Evolutionary conservation across 1,140 invertebrate genomes (phyloP), one percentile per base, ranked within the genome.

Genomic region (Ctenoplectra terminalis): DNA sequence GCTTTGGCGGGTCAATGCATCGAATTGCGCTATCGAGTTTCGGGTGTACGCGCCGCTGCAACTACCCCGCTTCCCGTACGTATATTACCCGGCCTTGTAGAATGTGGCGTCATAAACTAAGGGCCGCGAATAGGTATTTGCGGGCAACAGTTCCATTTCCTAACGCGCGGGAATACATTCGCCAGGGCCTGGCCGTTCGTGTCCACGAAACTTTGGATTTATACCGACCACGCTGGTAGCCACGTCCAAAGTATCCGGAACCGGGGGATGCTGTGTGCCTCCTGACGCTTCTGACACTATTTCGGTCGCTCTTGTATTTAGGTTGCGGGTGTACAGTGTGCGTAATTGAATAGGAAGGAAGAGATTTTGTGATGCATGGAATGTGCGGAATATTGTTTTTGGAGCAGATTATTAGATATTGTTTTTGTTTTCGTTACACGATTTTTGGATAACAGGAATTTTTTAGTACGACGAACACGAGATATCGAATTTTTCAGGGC

Each of bases 1-100:
- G 48, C 64, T 80, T 72, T 64, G 81, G 69, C 70, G 73, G 83
- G 79, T 86, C 84, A 86, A 86, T 86, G 83, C 78, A 61, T 86
- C 83, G 84, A 86, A 82, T 86, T 60, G 84, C 84, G 81, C 54
- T 82, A 85, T 86, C 84, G 83, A 77, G 76, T 86, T 86, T 86
- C 84, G 52, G 31, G 29, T 48, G 79, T 46, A 58, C 58, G 56
- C 26, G 72, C 52, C 63, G 34, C 61, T 31, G 60, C 79, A 46
- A 85, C 83, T 71, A 85, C 67, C 54, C 71, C 54, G 46, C 34
- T 37, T 37, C 31, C n/a, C 61, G 61, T 40, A 69, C 52, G 52
- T 81, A 81, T 76, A 85, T 82, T 77, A 81, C 80, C 52, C 50
- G 40, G 48, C 56, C 77, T 81, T 67, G 74, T 64, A 67, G 72